These are phyloP conservation scores for Emmelina monodactyla DNA, from an alignment of 2,888 invertebrate genomes.

Conservation along the genomic window DNA sequence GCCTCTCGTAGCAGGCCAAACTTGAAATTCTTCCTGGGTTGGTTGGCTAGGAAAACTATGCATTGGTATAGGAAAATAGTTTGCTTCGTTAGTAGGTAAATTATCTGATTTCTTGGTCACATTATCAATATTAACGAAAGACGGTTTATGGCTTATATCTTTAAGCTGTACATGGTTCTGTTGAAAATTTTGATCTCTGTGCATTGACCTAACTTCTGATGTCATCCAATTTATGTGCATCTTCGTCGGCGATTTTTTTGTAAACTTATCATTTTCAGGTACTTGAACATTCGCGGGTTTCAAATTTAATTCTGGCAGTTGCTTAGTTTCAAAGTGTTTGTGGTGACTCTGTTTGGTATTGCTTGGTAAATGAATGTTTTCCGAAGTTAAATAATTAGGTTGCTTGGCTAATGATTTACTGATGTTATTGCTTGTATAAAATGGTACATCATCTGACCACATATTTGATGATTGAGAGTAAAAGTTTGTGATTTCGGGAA, in stretches of 20 bases:
- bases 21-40: constrained; percentile 47
- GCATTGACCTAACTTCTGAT: constrained; percentile 49
- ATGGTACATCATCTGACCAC: constrained; percentile 53
- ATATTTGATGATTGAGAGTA: constrained; percentile 50
- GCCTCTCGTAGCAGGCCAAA: constrained; percentile 50
- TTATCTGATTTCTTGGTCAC: constrained; percentile 22
- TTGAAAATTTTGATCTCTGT: too few species aligned
- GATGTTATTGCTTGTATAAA: constrained; percentile 40
- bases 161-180: constrained; percentile 37
- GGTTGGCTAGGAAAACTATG: constrained; percentile 45
- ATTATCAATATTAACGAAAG: constrained; percentile 15
- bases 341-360: constrained; percentile 27
- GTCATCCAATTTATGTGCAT: constrained; percentile 64
- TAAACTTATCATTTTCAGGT: constrained; percentile 41
- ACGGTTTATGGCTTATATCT: constrained; percentile 33
- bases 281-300: constrained; percentile 7
- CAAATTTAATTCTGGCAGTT: constrained; percentile 21
- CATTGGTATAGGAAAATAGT: constrained; percentile 51
- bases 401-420: constrained; percentile 37
- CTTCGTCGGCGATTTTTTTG: constrained; percentile 53
- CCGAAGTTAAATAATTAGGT: constrained; percentile 37
- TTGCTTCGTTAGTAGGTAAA: constrained; percentile 36
- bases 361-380: constrained; percentile 24
- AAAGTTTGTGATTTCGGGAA: constrained; percentile 48
- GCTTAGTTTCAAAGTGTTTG: constrained; percentile 41